Evolutionary conservation across 1,140 invertebrate species (phyloP).

Genomic region (Aphidius gifuensis): DNA sequence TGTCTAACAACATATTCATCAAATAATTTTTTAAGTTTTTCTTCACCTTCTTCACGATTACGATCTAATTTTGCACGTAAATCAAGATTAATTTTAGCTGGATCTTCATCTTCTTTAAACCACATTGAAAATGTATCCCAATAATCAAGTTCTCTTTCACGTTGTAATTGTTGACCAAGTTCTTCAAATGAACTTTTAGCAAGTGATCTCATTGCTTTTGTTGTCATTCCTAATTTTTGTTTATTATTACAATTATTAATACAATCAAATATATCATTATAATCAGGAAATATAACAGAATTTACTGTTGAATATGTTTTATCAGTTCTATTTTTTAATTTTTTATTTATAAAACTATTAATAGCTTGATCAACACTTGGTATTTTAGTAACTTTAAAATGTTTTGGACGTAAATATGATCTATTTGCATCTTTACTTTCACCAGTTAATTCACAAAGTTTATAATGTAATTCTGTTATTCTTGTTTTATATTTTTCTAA

Average conservation of each 20-base stretch:
- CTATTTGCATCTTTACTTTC: constrained; percentile 54
- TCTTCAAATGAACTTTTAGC: constrained; percentile 57
- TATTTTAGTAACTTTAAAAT: constrained; percentile 49
- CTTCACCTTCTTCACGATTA: constrained; percentile 48
- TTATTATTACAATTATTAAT: constrained; percentile 48
- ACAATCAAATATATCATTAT: constrained; percentile 56
- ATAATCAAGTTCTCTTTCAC: constrained; percentile 55
- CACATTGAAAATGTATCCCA: constrained; percentile 52
- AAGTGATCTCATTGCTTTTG: constrained; percentile 53
- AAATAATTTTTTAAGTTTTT: constrained; percentile 53
- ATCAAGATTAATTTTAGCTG: constrained; percentile 50
- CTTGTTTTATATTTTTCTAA: constrained; percentile 54
- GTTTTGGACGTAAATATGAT: constrained; percentile 47
- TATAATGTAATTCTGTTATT: constrained; percentile 52
- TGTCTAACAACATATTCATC: constrained; percentile 50
- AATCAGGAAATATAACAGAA: constrained; percentile 56
- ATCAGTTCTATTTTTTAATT: constrained; percentile 33
- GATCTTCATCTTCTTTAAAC: constrained; percentile 54
- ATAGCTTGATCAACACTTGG: constrained; percentile 57
- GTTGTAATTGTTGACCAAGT: constrained; percentile 56
- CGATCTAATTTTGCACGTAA: constrained; percentile 51
- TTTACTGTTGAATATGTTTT: constrained; percentile 26
- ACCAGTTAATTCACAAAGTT: constrained; percentile 56
- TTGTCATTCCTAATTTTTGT: constrained; percentile 47
- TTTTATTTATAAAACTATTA: constrained; percentile 51